Evolutionary conservation across 64 coral and sea anemone species (phyloP).

Genomic region (Pocillopora verrucosa): DNA sequence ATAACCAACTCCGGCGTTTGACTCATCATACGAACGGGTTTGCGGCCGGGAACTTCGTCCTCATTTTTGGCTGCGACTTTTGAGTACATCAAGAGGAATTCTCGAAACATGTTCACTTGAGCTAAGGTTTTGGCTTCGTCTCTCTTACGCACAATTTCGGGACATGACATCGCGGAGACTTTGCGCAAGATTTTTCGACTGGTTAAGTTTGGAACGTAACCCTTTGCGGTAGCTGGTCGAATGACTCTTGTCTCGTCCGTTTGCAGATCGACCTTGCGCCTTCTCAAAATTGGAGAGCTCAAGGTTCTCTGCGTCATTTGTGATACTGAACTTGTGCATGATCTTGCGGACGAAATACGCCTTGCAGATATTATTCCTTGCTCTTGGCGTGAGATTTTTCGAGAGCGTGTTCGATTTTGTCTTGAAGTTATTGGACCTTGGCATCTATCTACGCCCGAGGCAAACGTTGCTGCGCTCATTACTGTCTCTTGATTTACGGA

Average conservation of each 20-base stretch:
- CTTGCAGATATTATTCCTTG: background rate
- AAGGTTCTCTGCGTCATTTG: background rate
- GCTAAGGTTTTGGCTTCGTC: constrained; percentile 2
- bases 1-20: constrained; percentile 63
- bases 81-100: constrained; percentile 73
- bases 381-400: background rate
- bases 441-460: background rate
- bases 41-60: background rate
- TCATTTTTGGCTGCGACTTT: constrained; percentile 37
- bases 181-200: background rate
- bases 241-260: constrained; percentile 8
- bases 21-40: constrained; percentile 62
- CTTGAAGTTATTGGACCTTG: background rate
- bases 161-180: background rate
- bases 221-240: background rate
- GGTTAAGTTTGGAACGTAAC: constrained; percentile 14
- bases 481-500: background rate
- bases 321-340: background rate
- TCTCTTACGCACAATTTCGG: background rate
- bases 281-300: background rate
- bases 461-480: background rate
- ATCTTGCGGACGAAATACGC: background rate
- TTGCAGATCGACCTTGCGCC: background rate
- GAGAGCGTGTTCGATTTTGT: background rate
- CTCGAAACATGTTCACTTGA: constrained; percentile 31